A percentile compares a stretch with the other conserved stretches of the same genome.
These are phyloP conservation scores for Narcine bancroftii DNA, from an alignment of 2,113 vertebrate species.

Conservation along the genomic window DNA sequence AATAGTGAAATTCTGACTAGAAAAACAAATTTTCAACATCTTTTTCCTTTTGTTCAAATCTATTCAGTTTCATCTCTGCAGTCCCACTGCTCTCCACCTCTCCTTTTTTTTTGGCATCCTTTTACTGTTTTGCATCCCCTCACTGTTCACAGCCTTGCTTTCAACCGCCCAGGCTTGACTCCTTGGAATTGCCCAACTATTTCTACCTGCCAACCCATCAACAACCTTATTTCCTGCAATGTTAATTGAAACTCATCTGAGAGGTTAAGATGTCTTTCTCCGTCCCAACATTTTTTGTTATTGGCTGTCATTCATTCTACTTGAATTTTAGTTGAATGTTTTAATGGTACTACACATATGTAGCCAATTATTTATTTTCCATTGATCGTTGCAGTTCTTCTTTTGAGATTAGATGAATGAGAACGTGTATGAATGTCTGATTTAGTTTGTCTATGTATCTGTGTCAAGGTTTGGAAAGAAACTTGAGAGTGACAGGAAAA, in stretches of 20 bases:
- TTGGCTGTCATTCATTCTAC: not conserved
- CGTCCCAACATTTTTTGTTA: not conserved
- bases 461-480: not conserved
- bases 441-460: not conserved
- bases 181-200: not conserved
- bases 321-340: not conserved
- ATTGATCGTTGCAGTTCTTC: not conserved
- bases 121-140: not conserved
- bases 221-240: not conserved
- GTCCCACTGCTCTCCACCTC: not conserved
- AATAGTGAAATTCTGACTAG: not conserved
- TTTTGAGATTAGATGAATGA: not conserved
- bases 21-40: not conserved
- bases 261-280: not conserved
- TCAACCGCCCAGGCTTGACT: not conserved
- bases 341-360: not conserved
- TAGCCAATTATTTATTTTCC: not conserved
- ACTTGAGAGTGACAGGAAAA: not conserved
- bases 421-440: not conserved
- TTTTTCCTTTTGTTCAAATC: not conserved
- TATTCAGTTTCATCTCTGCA: not conserved
- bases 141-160: not conserved
- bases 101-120: not conserved
- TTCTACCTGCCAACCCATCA: not conserved
- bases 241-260: not conserved